Base-by-base conservation (phyloP, 2,113 vertebrate genomes). In the Indri indri region DNA sequence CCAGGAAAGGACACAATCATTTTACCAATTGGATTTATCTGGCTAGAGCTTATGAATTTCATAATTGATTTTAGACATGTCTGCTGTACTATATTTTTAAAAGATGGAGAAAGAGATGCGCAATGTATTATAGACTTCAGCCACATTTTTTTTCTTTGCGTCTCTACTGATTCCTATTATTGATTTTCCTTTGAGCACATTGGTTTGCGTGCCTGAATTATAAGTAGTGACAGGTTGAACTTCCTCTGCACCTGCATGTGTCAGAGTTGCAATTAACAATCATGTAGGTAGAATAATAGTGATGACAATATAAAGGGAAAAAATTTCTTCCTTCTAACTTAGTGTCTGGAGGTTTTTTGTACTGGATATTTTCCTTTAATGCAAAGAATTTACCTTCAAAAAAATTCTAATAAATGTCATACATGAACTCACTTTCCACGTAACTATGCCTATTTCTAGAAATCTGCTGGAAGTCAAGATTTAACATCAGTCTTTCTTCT, bases 201-300 rank as follows among this genome's bases (percentile, higher is more conserved):
- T 54, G 47, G 85, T 70, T 73, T 95, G 59, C 73, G 50, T 82
- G 9, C 34, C 65, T 82, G 89, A 90, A 85, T 92, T 74, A 37
- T 77, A 91, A 95, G 73, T 77, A 77, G 54, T 90, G 77, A 91
- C 63, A 79, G 16, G 42, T 0, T 95, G 91, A 95, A 94, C n/a
- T 96, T 96, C 34, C 63, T 94, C 42, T 79, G 47, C 12, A 71
- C 47, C n/a, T 97, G 32, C 4, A 63, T 85, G 18, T 97, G 76
- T 95, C 96, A 86, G 50, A 86, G 20, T 54, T 88, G 54, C 34
- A 94, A 83, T 94, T 91, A 97, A 82, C 2, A 66, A 63, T 79
- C 71, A 82, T 7, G 17, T 82, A 47, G 70, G 57, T 47, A 92
- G 68, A 88, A 95, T 63, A 94, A 92, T 37, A 94, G 30, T 52